A percentile compares a stretch with the other conserved stretches of the same genome.
Evolutionary conservation across 2,888 invertebrate genomes (phyloP).

Genomic region (Watsonalla binaria): DNA sequence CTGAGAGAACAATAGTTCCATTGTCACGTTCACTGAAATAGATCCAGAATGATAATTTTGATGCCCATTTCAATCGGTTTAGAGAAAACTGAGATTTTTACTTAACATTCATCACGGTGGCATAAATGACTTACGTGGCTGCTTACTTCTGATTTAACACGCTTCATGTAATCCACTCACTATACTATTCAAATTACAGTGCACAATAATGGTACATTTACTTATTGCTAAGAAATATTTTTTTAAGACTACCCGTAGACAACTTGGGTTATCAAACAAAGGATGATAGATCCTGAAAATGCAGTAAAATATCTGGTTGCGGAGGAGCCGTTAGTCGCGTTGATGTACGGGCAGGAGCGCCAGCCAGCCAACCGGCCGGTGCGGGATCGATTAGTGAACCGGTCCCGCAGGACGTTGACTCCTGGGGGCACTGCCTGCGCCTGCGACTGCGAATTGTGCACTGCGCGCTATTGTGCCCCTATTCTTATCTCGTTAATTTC

Average conservation of each 20-base stretch:
- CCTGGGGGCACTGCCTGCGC: constrained; percentile 56
- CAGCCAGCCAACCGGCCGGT: constrained; percentile 55
- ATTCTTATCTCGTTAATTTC: constrained; percentile 15
- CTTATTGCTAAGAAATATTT: too few relatives aligned
- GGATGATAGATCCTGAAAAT: constrained; percentile 12
- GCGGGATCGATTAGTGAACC: constrained; percentile 76
- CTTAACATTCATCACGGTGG: constrained; percentile 27
- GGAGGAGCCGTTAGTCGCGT: constrained; percentile 69
- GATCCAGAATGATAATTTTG: constrained; percentile 34
- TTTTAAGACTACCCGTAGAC: too few relatives aligned
- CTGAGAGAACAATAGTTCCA: constrained; percentile 46
- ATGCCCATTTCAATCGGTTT: constrained; percentile 40
- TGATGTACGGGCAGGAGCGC: constrained; percentile 70
- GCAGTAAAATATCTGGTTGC: constrained; percentile 36
- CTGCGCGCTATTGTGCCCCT: constrained; percentile 40
- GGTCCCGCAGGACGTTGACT: constrained; percentile 73
- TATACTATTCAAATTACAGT: too few relatives aligned
- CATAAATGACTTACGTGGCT: constrained; percentile 4
- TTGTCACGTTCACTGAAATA: constrained; percentile 56
- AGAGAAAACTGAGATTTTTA: constrained; percentile 38
- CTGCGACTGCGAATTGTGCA: constrained; percentile 56
- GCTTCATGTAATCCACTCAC: too few relatives aligned
- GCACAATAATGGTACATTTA: background rate
- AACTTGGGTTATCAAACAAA: background rate
- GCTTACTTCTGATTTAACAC: too few relatives aligned